phyloP scores from a whole-genome alignment of 1,140 invertebrate species.

The Aphidius ervi region DNA sequence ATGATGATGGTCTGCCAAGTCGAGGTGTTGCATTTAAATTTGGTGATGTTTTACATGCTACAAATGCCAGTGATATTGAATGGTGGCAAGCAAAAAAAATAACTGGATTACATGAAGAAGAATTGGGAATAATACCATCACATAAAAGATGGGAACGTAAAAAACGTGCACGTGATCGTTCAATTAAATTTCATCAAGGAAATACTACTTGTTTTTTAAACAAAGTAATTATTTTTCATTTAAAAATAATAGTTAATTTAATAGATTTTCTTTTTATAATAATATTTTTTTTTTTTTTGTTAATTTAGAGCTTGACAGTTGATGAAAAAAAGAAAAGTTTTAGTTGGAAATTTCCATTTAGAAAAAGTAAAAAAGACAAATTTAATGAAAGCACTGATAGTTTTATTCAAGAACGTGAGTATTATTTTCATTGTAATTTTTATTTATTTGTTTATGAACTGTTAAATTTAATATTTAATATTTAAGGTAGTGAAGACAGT shows the following conservation, averaged over 20 bases:
- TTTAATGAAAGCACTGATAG: slow-evolving; percentile 90
- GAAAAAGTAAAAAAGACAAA: slow-evolving; percentile 97
- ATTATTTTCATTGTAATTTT: slow-evolving; percentile 37
- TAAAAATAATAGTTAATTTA: background rate
- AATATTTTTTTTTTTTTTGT: slow-evolving; percentile 9
- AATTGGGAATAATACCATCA: slow-evolving; percentile 83
- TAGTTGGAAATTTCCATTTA: slow-evolving; percentile 96
- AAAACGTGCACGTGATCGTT: slow-evolving; percentile 91
- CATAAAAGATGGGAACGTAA: slow-evolving; percentile 91
- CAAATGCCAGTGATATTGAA: slow-evolving; percentile 98
- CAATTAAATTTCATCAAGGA: slow-evolving; percentile 91
- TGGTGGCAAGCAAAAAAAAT: slow-evolving; percentile 95
- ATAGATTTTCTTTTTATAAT: background rate
- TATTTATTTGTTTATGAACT: background rate
- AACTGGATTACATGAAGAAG: slow-evolving; percentile 62
- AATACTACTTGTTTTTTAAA: slow-evolving; percentile 63
- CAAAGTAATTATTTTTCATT: slow-evolving; percentile 44
- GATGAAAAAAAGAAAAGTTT: slow-evolving; percentile 97
- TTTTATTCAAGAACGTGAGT: slow-evolving; percentile 85
- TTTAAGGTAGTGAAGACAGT: slow-evolving; percentile 82
- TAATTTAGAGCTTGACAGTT: slow-evolving; percentile 80
- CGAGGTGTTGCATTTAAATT: slow-evolving; percentile 92
- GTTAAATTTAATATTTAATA: too few relatives aligned
- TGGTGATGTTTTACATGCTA: slow-evolving; percentile 97
- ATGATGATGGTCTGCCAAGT: slow-evolving; percentile 94